Conservation (phyloP, 2,888 invertebrate species). For the Eubasilissa splendida region DNA sequence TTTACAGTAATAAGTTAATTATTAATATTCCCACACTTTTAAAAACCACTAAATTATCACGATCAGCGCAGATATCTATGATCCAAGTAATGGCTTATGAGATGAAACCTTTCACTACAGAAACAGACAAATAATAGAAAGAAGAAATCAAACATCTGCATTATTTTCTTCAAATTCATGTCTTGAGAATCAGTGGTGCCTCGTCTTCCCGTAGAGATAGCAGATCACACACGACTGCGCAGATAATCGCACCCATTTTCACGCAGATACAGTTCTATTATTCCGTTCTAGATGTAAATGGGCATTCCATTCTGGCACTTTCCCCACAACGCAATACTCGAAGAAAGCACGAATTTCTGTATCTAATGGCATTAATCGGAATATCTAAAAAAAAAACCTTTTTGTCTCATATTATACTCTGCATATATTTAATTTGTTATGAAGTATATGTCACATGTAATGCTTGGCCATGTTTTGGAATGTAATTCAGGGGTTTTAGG, state of each 20-base stretch:
- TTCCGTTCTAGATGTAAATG: slow-evolving; percentile 26
- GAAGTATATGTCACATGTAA: too few relatives aligned
- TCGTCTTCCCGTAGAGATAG: slow-evolving; percentile 42
- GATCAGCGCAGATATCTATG: too few relatives aligned
- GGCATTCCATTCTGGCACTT: slow-evolving; percentile 16
- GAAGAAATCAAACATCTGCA: slow-evolving; percentile 3
- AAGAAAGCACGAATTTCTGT: too few relatives aligned
- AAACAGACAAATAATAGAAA: neutral
- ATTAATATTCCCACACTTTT: too few relatives aligned
- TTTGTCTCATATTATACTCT: too few relatives aligned
- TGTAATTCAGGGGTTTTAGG: too few relatives aligned
- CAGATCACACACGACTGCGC: slow-evolving; percentile 47
- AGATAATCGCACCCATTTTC: slow-evolving; percentile 36
- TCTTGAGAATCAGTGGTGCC: slow-evolving; percentile 41
- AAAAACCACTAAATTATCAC: too few relatives aligned
- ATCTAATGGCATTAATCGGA: neutral
- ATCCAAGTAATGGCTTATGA: too few relatives aligned
- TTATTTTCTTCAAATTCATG: slow-evolving; percentile 13
- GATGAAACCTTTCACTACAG: neutral
- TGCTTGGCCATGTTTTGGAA: too few relatives aligned
- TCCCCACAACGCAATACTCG: neutral
- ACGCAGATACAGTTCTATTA: slow-evolving; percentile 45
- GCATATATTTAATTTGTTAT: too few relatives aligned
- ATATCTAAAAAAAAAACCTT: neutral
- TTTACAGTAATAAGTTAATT: too few relatives aligned